Conservation (phyloP, 2,113 vertebrate genomes). For the Carollia perspicillata region DNA sequence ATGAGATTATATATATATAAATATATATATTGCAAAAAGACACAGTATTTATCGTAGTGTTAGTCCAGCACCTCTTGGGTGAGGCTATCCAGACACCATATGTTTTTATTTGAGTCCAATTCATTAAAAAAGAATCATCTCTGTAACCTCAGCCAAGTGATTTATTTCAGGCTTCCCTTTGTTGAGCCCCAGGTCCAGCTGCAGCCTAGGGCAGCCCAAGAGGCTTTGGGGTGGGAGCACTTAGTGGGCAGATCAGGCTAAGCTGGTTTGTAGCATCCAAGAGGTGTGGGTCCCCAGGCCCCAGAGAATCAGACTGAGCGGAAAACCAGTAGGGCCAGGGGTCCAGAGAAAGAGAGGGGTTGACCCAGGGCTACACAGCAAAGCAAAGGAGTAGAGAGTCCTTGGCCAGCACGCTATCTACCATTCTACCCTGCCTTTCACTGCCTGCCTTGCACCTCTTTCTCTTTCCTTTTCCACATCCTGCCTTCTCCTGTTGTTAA, state of each 20-base stretch:
- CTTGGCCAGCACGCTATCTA: conserved; percentile 46
- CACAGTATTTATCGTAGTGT: conserved; percentile 78
- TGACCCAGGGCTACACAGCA: conserved; percentile 28
- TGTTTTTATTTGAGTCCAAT: conserved; percentile 79
- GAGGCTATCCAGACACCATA: conserved; percentile 76
- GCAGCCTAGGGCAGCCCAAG: background rate
- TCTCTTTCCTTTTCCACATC: conserved; percentile 37
- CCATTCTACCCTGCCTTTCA: conserved; percentile 54
- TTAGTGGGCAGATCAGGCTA: background rate
- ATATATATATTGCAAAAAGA: conserved; percentile 73
- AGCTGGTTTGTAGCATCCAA: conserved; percentile 30
- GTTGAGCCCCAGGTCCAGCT: conserved; percentile 56
- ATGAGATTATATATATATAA: conserved; percentile 72
- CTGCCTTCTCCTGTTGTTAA: conserved; percentile 51
- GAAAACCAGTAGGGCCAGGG: conserved; percentile 14
- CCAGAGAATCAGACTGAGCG: background rate
- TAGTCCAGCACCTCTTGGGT: conserved; percentile 79
- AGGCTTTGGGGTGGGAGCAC: background rate
- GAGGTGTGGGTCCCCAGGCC: background rate
- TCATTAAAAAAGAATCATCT: conserved; percentile 81
- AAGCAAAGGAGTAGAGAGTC: conserved; percentile 31
- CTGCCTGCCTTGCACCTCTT: conserved; percentile 57
- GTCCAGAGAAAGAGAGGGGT: background rate
- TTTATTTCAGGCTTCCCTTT: conserved; percentile 70
- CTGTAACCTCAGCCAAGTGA: conserved; percentile 79